Evolutionary conservation across 2,888 invertebrate species (phyloP).

Genomic region (Sclerodermus sp.): DNA sequence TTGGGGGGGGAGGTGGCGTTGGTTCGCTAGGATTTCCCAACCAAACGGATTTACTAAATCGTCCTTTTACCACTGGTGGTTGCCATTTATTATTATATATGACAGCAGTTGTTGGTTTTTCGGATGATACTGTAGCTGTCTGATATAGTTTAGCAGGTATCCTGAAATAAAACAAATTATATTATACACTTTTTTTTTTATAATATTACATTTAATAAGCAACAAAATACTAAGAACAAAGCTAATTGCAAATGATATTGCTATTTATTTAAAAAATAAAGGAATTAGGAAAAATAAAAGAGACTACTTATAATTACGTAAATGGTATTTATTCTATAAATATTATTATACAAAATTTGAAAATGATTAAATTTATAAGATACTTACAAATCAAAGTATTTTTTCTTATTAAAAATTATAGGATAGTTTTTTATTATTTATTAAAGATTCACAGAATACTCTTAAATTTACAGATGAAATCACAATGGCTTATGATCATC

Average conservation of each 20-base stretch:
- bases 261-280: background rate
- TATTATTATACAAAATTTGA: constrained; percentile 27
- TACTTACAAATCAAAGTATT: background rate
- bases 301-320: constrained; percentile 18
- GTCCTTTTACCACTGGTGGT: constrained; percentile 51
- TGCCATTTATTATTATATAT: constrained; percentile 50
- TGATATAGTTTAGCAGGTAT: constrained; percentile 25
- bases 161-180: constrained; percentile 39
- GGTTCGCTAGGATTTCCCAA: constrained; percentile 48
- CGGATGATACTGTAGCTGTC: constrained; percentile 37
- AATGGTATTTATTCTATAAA: constrained; percentile 39
- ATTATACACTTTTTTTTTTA: background rate
- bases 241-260: background rate
- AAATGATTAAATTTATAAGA: background rate
- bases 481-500: no score
- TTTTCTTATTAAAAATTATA: no score
- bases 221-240: background rate
- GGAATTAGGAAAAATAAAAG: constrained; percentile 5
- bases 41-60: constrained; percentile 53
- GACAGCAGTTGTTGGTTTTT: constrained; percentile 39
- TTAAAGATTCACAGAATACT: no score
- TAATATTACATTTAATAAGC: background rate
- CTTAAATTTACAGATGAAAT: no score
- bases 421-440: no score
- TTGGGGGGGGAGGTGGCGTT: constrained; percentile 39